phyloP scores from a whole-genome alignment of 2,888 invertebrate genomes.

The Therioaphis trifolii region DNA sequence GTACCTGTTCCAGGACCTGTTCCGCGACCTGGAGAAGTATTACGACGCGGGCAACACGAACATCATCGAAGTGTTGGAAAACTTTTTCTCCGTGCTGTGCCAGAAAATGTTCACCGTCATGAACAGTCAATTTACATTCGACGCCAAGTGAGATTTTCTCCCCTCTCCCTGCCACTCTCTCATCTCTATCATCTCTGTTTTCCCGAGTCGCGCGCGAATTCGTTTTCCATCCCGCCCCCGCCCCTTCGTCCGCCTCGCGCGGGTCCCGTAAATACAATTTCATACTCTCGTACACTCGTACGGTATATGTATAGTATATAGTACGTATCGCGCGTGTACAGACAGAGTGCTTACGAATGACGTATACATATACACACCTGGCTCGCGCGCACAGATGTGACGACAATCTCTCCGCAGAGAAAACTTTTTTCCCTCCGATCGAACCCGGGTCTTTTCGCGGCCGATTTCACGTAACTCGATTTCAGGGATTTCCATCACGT shows the following conservation, averaged over 20 bases:
- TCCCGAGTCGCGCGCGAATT: not conserved
- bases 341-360: not conserved
- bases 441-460: not conserved
- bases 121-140: conserved; percentile 91
- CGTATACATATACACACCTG: not conserved
- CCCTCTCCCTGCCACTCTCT: too few relatives aligned
- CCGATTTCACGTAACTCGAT: not conserved
- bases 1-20: conserved; percentile 91
- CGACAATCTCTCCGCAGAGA: not conserved
- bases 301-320: not conserved
- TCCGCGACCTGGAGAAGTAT: conserved; percentile 88
- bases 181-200: too few relatives aligned
- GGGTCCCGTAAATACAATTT: too few relatives aligned
- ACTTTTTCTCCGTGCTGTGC: conserved; percentile 91
- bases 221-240: too few relatives aligned
- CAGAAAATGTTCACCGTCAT: conserved; percentile 96
- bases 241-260: too few relatives aligned
- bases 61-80: conserved; percentile 87
- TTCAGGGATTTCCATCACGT: not conserved
- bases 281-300: not conserved
- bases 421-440: conserved; percentile 2
- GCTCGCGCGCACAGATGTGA: not conserved
- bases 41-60: conserved; percentile 87
- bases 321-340: not conserved
- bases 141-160: conserved; percentile 77